Percentiles rank a stretch among this genome's conserved stretches.
These are phyloP conservation scores for Pristionchus maxplancki DNA, from an alignment of 2,888 invertebrate species.

Conservation along the genomic window DNA sequence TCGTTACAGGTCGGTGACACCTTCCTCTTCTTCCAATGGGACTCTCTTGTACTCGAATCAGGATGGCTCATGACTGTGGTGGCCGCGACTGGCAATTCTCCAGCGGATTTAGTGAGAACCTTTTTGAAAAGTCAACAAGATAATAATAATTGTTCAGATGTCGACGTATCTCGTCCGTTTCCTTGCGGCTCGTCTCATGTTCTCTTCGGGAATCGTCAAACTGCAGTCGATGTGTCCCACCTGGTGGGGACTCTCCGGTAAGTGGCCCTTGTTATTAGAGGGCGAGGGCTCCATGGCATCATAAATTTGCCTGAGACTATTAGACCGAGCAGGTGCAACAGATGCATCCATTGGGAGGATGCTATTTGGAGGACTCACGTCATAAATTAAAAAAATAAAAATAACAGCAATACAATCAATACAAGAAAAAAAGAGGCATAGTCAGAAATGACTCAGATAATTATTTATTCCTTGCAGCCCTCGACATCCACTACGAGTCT, in stretches of 20 bases:
- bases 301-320: too few relatives aligned
- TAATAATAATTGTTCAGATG: slow-evolving; percentile 52
- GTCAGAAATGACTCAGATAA: too few relatives aligned
- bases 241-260: slow-evolving; percentile 88
- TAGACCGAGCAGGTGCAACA: too few relatives aligned
- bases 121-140: background rate
- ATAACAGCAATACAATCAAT: too few relatives aligned
- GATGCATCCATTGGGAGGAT: too few relatives aligned
- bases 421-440: too few relatives aligned
- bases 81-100: slow-evolving; percentile 82
- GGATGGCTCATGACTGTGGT: slow-evolving; percentile 85
- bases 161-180: slow-evolving; percentile 80
- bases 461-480: slow-evolving; percentile 72
- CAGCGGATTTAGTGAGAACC: slow-evolving; percentile 56
- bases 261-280: background rate
- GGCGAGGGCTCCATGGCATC: too few relatives aligned
- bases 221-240: slow-evolving; percentile 85
- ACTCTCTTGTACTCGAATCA: slow-evolving; percentile 85
- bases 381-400: too few relatives aligned
- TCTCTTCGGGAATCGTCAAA: slow-evolving; percentile 86
- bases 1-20: slow-evolving; percentile 83
- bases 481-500: slow-evolving; percentile 85
- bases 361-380: too few relatives aligned
- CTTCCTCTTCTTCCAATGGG: slow-evolving; percentile 87
- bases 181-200: slow-evolving; percentile 86